Evolutionary conservation across 2,797 vertebrate genomes (phyloP), one percentile per base, ranked within the genome.

Genomic region (Cheirogaleus major): DNA sequence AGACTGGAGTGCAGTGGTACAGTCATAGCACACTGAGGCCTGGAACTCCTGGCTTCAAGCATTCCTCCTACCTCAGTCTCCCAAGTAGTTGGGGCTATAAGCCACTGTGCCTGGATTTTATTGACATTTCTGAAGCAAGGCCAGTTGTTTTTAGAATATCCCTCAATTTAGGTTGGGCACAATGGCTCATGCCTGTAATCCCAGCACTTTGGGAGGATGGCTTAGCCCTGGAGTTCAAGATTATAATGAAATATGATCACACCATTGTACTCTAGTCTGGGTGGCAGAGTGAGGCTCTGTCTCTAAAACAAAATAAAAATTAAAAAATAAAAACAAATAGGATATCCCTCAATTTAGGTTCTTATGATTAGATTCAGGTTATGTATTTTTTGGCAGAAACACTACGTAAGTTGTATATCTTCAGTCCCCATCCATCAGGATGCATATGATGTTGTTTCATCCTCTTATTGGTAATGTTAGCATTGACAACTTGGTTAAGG

Each of bases 91-190:
- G 63, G 63, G 32, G 15, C 32, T n/a, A 65, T 7, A 65, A 65
- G 63, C 3, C 32, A 65, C 30, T 8, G 63, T 65, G 32, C 63
- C 32, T 65, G 32, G 32, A 15, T n/a, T 65, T 7, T 65, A 65
- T 65, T 73, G 45, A n/a, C 48, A 52, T 91, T 78, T 95, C 93
- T 90, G 55, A 95, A 85, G 52, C 23, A 57, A 87, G 43, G 27
- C 45, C 41, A 32, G 32, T 89, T 41, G 27, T n/a, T 80, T 27
- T 17, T 69, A 38, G 48, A 52, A 52, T 50, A 41, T 86, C 70
- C 72, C 43, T 32, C 63, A 65, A 65, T 65, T 65, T 65, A 65
- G 63, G 15, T 32, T 65, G 15, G 63, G 23, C 57, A 59, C 10
- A 4, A 25, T 65, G 32, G 63, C 32, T 65, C 15, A 65, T 65